Evolutionary conservation across 2,888 invertebrate genomes (phyloP), one percentile per base, ranked within the genome.

Genomic region (Geotrupes spiniger): DNA sequence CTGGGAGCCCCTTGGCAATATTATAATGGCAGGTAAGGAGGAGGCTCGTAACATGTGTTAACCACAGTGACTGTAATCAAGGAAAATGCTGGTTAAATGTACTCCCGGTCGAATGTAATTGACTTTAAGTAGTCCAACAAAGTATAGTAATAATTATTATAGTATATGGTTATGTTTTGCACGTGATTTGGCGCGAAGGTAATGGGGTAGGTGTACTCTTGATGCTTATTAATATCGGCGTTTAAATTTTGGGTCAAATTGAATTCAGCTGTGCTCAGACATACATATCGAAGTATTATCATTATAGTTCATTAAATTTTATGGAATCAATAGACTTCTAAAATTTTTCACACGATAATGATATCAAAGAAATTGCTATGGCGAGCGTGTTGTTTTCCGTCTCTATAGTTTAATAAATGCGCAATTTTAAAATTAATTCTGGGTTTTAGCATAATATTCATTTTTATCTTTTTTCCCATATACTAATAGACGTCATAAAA

Each of bases 1-100:
- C 25, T 46, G 56, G 56, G 56, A 56, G 51, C 53, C 58, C 55
- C 58, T 39, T 43, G 53, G 55, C 58, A 58, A 58, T 58, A 58
- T 55, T 54, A 54, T 58, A 58, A 58, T 58, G 52, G 56, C 58
- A 58, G 56, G 56, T 57, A 57, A 56, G 46, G 44, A 52, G 41
- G 50, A 52, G 42, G 36, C 50, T 44, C 48, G 50, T 41, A 54
- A 54, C 58, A 58, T 58, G 56, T 58, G 58, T 57, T 58, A 58
- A 58, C 54, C 52, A 51, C 49, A 53, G 40, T 41, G 45, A 51
- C 52, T 31, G 47, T 53, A 56, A 58, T 58, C 53, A 56, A 52
- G 54, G 51, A 49, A 52, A 51, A 52, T 47, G 38, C 33, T 36
- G 39, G 42, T 41, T 48, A 53, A 53, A 49, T 46, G 48, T 48